Evolutionary conservation across 1,140 invertebrate genomes (phyloP), one percentile per base, ranked within the genome.

Genomic region (Spodoptera litura): DNA sequence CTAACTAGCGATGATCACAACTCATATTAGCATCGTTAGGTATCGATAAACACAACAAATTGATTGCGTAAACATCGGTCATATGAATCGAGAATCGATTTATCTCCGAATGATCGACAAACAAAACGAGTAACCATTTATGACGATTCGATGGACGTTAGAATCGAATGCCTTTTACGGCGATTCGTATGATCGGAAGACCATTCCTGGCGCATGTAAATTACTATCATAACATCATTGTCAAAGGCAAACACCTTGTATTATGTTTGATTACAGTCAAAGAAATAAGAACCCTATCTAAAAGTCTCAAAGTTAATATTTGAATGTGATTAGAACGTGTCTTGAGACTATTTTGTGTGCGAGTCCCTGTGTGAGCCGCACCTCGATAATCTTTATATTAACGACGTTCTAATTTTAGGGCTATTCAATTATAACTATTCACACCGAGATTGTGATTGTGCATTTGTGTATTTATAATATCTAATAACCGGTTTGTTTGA

Each of bases 351-450:
- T 53, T n/a, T 4, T 10, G 70, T 73, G 44, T 55, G 55, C 38
- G 35, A 9, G 51, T 6, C 20, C 31, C 59, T 27, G 49, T 78
- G 66, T 82, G 78, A 83, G 81, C 75, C 83, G 79, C 74, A 74
- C 78, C 80, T 77, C 76, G 81, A 88, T 91, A 89, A 91, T 89
- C 89, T 85, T 64, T 82, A 81, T 79, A 89, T 85, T 89, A 89
- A 87, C 86, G 85, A 84, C 85, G 82, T 85, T 84, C 85, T 85
- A 86, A 89, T 89, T 88, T 88, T 84, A 85, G 80, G 83, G 77
- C 70, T 79, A 86, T 87, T 89, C 88, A 87, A 89, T 89, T 88
- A 88, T 85, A 78, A 86, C 82, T 85, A 88, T 89, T 91, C 85
- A 89, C 85, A 86, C 81, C 44, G 61, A 27, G 68, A 87, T 85